These are phyloP conservation scores for Drosophila sturtevanti DNA, from an alignment of 1,140 invertebrate genomes.

Conservation along the genomic window DNA sequence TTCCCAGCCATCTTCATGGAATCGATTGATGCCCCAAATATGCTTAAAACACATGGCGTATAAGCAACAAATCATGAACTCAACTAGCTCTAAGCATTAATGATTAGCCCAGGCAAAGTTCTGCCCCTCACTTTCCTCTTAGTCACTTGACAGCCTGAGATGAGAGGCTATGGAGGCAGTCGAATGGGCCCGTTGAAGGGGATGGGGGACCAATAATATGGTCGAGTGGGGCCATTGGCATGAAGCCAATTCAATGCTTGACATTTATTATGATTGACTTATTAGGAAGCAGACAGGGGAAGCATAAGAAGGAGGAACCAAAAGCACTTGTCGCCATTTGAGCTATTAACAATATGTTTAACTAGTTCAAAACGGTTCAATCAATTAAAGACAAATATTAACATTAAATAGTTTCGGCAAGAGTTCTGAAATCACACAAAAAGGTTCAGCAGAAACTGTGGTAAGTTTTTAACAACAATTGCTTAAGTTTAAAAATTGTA, in stretches of 20 bases:
- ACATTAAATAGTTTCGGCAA: too few species aligned
- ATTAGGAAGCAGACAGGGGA: slow-evolving; percentile 59
- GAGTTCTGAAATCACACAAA: too few species aligned
- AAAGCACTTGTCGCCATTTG: slow-evolving; percentile 30
- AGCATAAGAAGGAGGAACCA: not conserved
- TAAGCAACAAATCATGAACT: slow-evolving; percentile 44
- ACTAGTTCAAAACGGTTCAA: not conserved
- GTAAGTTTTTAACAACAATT: too few species aligned
- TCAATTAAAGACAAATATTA: too few species aligned
- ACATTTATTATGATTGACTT: slow-evolving; percentile 81
- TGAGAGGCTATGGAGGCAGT: not conserved
- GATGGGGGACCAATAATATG: slow-evolving; percentile 15
- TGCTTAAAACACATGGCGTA: slow-evolving; percentile 54
- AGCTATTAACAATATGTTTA: slow-evolving; percentile 27
- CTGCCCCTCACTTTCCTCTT: slow-evolving; percentile 29
- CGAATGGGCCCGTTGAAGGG: not conserved
- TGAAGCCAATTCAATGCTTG: slow-evolving; percentile 70
- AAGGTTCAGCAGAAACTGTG: too few species aligned
- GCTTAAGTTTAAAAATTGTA: too few species aligned
- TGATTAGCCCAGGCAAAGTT: slow-evolving; percentile 58
- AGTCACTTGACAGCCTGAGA: slow-evolving; percentile 47
- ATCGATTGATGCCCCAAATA: slow-evolving; percentile 46
- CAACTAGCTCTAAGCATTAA: slow-evolving; percentile 55
- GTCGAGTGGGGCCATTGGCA: slow-evolving; percentile 61
- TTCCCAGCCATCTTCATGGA: slow-evolving; percentile 46